Conservation (phyloP, 2,113 vertebrate genomes). For the Scolopax mira region DNA sequence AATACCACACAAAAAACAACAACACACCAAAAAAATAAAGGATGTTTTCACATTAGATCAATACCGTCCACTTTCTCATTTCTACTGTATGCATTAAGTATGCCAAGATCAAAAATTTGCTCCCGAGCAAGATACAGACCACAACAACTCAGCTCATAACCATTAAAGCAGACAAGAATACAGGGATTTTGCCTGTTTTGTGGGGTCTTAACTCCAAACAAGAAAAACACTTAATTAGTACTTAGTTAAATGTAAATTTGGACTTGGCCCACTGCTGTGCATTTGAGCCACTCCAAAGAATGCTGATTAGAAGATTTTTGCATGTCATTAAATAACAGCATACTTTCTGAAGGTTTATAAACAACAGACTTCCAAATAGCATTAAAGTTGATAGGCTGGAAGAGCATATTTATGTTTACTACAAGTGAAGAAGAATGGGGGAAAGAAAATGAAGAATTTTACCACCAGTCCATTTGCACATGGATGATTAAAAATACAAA, state of each 20-base stretch:
- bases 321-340: not conserved
- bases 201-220: not conserved
- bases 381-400: not conserved
- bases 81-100: not conserved
- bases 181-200: fast-evolving
- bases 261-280: not conserved
- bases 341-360: not conserved
- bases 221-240: not conserved
- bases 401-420: not conserved
- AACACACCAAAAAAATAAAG: not conserved
- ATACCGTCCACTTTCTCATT: not conserved
- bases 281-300: not conserved
- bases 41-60: not conserved
- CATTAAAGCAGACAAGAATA: not conserved
- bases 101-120: not conserved
- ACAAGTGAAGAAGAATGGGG: not conserved
- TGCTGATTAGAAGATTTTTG: not conserved
- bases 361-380: not conserved
- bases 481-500: not conserved
- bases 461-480: not conserved
- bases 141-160: not conserved
- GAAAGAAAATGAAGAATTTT: not conserved
- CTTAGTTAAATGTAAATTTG: not conserved
- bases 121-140: not conserved
- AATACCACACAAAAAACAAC: no score